Evolutionary conservation across 2,797 vertebrate genomes (phyloP).

Genomic region (Threskiornis aethiopicus): DNA sequence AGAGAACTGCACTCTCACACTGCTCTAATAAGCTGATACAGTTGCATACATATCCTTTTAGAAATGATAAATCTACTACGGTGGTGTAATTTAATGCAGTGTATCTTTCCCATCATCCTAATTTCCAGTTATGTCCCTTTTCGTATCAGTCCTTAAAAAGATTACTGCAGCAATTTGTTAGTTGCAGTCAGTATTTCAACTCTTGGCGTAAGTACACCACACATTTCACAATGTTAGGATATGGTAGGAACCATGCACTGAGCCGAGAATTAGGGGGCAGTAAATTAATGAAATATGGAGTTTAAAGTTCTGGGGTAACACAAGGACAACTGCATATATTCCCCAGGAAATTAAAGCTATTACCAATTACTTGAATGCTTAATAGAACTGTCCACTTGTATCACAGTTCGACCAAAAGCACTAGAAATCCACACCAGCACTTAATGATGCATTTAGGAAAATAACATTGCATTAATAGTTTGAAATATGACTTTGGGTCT

Average conservation of each 20-base stretch:
- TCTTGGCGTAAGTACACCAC: neutral
- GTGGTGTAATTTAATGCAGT: neutral
- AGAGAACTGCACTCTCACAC: neutral
- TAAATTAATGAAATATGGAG: slow-evolving; percentile 23
- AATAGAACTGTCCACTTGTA: neutral
- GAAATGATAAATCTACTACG: neutral
- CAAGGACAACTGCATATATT: neutral
- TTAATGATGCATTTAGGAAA: neutral
- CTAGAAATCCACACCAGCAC: neutral
- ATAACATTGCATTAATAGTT: neutral
- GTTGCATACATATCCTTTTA: neutral
- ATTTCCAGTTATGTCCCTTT: neutral
- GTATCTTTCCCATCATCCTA: neutral
- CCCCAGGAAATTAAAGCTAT: neutral
- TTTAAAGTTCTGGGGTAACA: slow-evolving; percentile 7
- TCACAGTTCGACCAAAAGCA: slow-evolving; percentile 18
- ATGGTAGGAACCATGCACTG: neutral
- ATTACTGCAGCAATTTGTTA: neutral
- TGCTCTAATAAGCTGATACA: neutral
- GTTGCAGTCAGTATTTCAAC: neutral
- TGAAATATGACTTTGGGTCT: neutral
- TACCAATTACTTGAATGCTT: neutral
- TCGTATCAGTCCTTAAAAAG: neutral
- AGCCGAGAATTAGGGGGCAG: neutral
- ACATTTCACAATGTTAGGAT: neutral